These are phyloP conservation scores for Cloeon dipterum DNA, from an alignment of 2,888 invertebrate genomes.

Conservation along the genomic window DNA sequence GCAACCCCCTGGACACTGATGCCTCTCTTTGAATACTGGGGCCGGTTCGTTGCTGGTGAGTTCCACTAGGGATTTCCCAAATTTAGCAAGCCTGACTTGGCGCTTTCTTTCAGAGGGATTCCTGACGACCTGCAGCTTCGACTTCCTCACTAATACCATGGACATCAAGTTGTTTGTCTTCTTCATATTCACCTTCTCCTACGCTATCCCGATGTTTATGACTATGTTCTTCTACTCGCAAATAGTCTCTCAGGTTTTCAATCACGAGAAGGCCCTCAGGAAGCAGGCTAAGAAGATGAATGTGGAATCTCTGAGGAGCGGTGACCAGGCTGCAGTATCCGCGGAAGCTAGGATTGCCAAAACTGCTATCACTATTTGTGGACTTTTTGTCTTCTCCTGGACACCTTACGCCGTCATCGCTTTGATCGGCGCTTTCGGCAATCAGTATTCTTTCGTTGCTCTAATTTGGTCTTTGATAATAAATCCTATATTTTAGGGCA, in stretches of 20 bases:
- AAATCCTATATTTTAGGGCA: constrained; percentile 14
- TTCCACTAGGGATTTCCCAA: too few species aligned
- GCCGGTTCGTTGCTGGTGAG: constrained; percentile 68
- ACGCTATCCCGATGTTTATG: constrained; percentile 48
- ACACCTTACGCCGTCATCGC: constrained; percentile 71
- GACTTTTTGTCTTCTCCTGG: constrained; percentile 69
- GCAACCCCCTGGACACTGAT: constrained; percentile 59
- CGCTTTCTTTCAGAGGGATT: constrained; percentile 81
- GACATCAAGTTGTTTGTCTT: constrained; percentile 56
- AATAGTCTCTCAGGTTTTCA: constrained; percentile 64
- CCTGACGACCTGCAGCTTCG: constrained; percentile 62
- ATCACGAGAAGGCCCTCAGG: constrained; percentile 59
- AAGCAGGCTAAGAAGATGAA: too few species aligned
- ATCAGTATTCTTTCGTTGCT: constrained; percentile 33
- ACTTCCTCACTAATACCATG: constrained; percentile 55
- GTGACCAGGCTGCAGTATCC: constrained; percentile 35
- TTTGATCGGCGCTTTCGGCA: constrained; percentile 60
- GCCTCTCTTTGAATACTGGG: constrained; percentile 64
- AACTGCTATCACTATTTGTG: constrained; percentile 69
- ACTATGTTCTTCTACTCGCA: constrained; percentile 70
- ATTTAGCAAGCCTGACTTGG: too few species aligned
- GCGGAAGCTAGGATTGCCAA: constrained; percentile 71
- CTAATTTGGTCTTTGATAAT: too few species aligned
- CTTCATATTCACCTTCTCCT: constrained; percentile 53
- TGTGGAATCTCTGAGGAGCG: constrained; percentile 54